These are phyloP conservation scores for Oscheius myriophilus DNA, from an alignment of 2,888 invertebrate species.

Conservation along the genomic window DNA sequence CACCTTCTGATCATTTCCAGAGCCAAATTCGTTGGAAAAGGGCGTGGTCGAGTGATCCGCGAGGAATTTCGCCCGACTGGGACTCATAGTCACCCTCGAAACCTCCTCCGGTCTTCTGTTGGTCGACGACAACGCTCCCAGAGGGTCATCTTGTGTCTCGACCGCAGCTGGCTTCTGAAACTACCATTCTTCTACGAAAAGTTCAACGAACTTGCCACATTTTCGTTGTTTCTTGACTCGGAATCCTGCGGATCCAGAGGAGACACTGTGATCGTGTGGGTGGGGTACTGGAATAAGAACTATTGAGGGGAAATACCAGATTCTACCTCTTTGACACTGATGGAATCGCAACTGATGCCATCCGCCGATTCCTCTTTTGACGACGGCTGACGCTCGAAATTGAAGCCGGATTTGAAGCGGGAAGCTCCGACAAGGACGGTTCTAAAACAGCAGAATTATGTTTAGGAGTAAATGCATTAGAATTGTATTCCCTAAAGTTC, in stretches of 20 bases:
- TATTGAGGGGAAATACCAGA: background rate
- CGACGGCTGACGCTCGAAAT: conserved; percentile 8
- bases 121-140: conserved; percentile 14
- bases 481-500: too few species aligned
- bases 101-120: conserved; percentile 9
- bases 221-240: too few species aligned
- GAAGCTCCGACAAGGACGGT: conserved; percentile 19
- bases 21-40: conserved; percentile 49
- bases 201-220: too few species aligned
- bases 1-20: conserved; percentile 37
- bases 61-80: conserved; percentile 64
- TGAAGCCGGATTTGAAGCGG: conserved; percentile 22
- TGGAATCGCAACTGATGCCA: conserved; percentile 8
- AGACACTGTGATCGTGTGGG: conserved; percentile 19
- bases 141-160: conserved; percentile 13
- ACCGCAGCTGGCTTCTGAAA: background rate
- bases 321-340: conserved; percentile 19
- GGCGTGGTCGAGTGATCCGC: conserved; percentile 58
- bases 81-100: conserved; percentile 53
- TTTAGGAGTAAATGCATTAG: too few species aligned
- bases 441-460: background rate
- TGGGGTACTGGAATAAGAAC: conserved; percentile 4
- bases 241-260: conserved; percentile 7
- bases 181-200: background rate
- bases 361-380: conserved; percentile 2